Base-by-base conservation (phyloP, 1,140 invertebrate species). In the Sesamia nonagrioides region DNA sequence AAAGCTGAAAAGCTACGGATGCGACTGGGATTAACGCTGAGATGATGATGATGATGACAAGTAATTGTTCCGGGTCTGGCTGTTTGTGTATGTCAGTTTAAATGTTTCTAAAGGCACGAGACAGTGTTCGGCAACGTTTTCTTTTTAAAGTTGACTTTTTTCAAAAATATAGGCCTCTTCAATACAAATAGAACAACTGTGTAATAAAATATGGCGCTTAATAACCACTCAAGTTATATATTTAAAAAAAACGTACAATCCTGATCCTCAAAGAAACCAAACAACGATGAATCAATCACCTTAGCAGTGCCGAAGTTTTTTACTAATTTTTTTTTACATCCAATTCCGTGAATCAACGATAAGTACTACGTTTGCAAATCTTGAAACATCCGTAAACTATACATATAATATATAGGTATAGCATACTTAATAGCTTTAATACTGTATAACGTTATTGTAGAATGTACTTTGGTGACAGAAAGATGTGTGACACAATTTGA, bases 271-370 rank as follows among this genome's bases (percentile, higher is more conserved):
- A 61, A 15, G 35, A 61, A 7, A 35, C 13, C 21, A 60, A 60
- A 37, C 60, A 63, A 37, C 4, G n/a, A 6, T 27, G 18, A 68
- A 33, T 48, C 21, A 68, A 33, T 48, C 21, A 68, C 7, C 18
- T 8, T 21, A 48, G 42, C 37, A 42, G 42, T 63, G 9, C 4
- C 63, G 9, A 8, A 69, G 15, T 52, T 71, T 71, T 71, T 71
- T 52, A 13, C 15, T 9, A 0, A 11, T 15, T 15, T 6, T 71
- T 71, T 71, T 69, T 71, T 54, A 35, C 18, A 11, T 15, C 7
- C 3, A 18, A 71, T 71, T 71, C 68, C 68, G 17, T 71, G 68
- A 71, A 71, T 71, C 27, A 37, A 37, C 27, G 13, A 50, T 69
- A 21, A 21, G 45, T 50, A 52, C 11, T 27, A 52, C 8, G 3